These are phyloP conservation scores for Lysandra bellargus DNA, from an alignment of 2,888 invertebrate genomes.

Conservation along the genomic window DNA sequence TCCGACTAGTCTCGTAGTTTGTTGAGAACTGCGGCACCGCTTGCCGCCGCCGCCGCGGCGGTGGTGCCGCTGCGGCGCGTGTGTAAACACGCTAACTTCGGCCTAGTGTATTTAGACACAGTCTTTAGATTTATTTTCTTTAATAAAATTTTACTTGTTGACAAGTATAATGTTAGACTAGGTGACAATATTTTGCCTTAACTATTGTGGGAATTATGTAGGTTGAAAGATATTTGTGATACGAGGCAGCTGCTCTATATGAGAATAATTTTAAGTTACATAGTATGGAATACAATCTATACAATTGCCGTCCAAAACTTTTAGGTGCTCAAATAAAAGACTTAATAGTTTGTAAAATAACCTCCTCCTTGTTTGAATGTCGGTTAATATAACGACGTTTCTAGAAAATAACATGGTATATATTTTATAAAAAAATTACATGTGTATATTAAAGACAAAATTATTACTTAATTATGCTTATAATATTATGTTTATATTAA, in stretches of 20 bases:
- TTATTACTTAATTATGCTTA: conserved; percentile 46
- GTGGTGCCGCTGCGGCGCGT: no score
- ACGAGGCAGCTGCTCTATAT: neutral
- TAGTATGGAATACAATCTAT: neutral
- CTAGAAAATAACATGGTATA: conserved; percentile 79
- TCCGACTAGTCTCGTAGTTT: no score
- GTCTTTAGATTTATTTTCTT: neutral
- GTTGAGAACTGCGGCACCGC: no score
- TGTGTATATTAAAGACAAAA: conserved; percentile 54
- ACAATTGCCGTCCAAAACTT: conserved; percentile 26
- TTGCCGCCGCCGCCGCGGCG: no score
- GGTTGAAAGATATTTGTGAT: neutral
- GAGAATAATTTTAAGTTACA: neutral
- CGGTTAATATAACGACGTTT: conserved; percentile 43
- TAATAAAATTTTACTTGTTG: neutral
- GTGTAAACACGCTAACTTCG: no score
- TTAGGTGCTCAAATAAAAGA: conserved; percentile 53
- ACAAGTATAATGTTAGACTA: neutral
- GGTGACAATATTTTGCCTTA: neutral
- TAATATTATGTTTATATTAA: conserved; percentile 32
- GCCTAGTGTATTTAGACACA: no score
- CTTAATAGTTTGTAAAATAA: conserved; percentile 44
- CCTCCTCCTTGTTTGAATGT: neutral
- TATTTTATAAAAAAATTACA: conserved; percentile 72
- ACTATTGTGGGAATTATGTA: neutral